Percentiles rank a stretch among this genome's conserved stretches.
phyloP scores from a whole-genome alignment of 2,113 vertebrate species.

The Regulus satrapa region DNA sequence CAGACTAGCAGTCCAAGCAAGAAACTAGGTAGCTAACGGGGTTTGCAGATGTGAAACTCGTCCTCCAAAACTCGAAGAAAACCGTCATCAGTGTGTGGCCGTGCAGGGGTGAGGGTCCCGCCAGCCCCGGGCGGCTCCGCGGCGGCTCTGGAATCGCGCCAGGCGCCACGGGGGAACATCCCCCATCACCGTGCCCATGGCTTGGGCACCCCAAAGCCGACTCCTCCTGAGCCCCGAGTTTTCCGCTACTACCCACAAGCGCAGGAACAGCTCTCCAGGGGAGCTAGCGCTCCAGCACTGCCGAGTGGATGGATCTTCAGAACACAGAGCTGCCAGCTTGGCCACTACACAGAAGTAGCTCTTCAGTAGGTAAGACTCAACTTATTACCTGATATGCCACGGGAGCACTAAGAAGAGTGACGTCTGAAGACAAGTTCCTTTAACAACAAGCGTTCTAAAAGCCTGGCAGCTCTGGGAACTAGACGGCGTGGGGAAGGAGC shows the following conservation, averaged over 20 bases:
- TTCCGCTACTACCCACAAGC: rapidly evolving
- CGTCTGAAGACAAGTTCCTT: not conserved
- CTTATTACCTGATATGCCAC: rapidly evolving
- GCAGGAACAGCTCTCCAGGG: not conserved
- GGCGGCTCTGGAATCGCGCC: no score
- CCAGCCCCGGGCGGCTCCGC: rapidly evolving
- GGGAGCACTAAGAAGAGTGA: not conserved
- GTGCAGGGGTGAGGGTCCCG: not conserved
- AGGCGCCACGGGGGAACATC: rapidly evolving
- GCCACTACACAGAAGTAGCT: rapidly evolving
- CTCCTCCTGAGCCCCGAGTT: not conserved
- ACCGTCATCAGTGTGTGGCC: not conserved
- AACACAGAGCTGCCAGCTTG: not conserved
- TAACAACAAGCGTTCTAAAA: not conserved
- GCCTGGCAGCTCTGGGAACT: not conserved
- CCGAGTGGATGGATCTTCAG: rapidly evolving
- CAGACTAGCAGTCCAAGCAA: not conserved
- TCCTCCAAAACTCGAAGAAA: not conserved
- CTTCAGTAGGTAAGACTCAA: rapidly evolving
- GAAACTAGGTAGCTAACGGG: not conserved
- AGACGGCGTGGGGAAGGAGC: rapidly evolving
- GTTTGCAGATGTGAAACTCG: not conserved
- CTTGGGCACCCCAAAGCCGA: rapidly evolving
- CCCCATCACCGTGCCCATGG: rapidly evolving
- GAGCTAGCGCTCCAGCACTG: not conserved